These are phyloP conservation scores for Strigops habroptila DNA, from an alignment of 2,113 vertebrate species.

Conservation along the genomic window DNA sequence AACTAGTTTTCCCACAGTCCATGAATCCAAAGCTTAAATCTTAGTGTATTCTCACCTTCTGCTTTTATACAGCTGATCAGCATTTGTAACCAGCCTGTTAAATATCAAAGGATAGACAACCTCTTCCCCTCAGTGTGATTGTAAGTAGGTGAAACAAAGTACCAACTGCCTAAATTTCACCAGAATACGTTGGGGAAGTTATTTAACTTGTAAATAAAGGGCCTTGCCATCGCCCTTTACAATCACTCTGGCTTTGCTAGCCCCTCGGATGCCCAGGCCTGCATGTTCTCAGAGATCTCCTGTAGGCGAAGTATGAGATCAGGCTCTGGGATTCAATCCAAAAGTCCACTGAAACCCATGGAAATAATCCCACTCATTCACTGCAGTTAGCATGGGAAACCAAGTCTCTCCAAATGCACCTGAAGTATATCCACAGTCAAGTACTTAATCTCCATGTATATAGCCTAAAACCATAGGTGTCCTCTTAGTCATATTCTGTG, in stretches of 20 bases:
- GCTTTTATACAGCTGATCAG: not conserved
- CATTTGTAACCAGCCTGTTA: not conserved
- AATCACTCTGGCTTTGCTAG: not conserved
- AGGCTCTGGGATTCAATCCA: not conserved
- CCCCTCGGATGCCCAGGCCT: not conserved
- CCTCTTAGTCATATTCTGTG: not conserved
- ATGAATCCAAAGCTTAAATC: not conserved
- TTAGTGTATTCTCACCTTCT: not conserved
- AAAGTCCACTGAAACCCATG: not conserved
- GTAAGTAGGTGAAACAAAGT: not conserved
- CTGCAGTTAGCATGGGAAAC: not conserved
- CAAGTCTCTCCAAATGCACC: not conserved
- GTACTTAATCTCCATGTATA: not conserved
- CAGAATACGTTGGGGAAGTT: not conserved
- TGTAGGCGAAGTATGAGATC: not conserved
- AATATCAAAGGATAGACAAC: not conserved
- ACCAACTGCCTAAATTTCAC: not conserved
- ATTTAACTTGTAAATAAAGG: not conserved
- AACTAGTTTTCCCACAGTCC: slow-evolving; percentile 34
- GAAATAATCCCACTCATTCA: not conserved
- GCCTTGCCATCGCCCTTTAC: not conserved
- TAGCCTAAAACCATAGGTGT: not conserved
- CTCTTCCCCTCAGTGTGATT: not conserved
- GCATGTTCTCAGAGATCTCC: slow-evolving; percentile 1
- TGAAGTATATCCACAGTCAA: slow-evolving; percentile 10